Evolutionary conservation across 2,113 vertebrate genomes (phyloP).

Genomic region (Antechinus stuartii): DNA sequence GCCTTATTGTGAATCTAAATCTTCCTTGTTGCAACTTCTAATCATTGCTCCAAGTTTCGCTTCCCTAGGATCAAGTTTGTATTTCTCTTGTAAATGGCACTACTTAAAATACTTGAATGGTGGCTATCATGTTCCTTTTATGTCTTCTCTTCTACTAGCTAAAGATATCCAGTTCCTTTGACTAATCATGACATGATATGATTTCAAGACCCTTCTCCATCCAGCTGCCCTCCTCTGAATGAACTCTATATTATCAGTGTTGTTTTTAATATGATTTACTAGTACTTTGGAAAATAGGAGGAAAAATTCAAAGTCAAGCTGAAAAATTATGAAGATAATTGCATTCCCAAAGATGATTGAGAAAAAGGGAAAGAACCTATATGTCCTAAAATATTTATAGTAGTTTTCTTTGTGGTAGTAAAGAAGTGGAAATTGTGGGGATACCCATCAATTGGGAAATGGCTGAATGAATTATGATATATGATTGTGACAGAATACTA

Average conservation of each 20-base stretch:
- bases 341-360: not conserved
- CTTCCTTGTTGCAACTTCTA: not conserved
- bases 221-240: not conserved
- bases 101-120: not conserved
- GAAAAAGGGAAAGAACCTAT: not conserved
- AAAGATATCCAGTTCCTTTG: not conserved
- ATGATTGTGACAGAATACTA: not conserved
- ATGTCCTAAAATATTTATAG: not conserved
- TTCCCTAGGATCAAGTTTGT: not conserved
- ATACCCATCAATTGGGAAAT: too few relatives aligned
- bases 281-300: not conserved
- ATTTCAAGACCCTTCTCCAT: not conserved
- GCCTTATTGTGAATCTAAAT: not conserved
- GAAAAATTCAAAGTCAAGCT: not conserved
- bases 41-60: not conserved
- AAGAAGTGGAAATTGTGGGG: not conserved
- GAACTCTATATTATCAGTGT: not conserved
- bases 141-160: not conserved
- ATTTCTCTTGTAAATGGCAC: not conserved
- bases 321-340: not conserved
- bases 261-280: not conserved
- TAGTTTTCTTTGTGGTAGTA: not conserved
- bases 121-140: not conserved
- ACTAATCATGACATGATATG: not conserved
- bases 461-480: too few relatives aligned